A percentile compares a stretch with the other conserved stretches of the same genome.
phyloP scores from a whole-genome alignment of 2,888 invertebrate species.

The Rotaria socialis region DNA sequence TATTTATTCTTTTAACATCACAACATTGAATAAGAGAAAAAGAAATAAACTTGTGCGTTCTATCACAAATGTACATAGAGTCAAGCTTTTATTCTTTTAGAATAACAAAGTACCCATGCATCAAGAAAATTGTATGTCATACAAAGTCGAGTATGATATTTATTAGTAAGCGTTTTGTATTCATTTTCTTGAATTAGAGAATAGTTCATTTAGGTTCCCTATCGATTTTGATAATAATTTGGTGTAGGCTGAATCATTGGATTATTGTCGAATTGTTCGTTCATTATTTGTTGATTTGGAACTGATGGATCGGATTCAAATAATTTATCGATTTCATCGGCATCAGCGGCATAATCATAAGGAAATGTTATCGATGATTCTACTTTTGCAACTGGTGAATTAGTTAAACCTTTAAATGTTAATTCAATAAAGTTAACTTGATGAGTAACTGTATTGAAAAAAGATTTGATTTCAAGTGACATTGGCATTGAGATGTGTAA shows the following conservation, averaged over 20 bases:
- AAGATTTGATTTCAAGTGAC: constrained; percentile 2
- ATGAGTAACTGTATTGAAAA: constrained; percentile 23
- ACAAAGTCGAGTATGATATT: not conserved
- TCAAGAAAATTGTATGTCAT: not conserved
- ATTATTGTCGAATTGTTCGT: not conserved
- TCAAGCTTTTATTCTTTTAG: too few relatives aligned
- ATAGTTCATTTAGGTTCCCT: not conserved
- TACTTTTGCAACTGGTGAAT: not conserved
- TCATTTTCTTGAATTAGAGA: not conserved
- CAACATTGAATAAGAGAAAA: too few relatives aligned
- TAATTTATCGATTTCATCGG: not conserved
- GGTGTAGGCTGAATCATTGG: not conserved
- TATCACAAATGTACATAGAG: too few relatives aligned
- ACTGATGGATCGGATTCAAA: not conserved
- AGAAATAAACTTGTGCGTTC: too few relatives aligned
- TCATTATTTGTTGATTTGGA: not conserved
- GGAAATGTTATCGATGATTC: not conserved
- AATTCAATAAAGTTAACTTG: constrained; percentile 28
- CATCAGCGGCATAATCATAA: not conserved
- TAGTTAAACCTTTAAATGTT: not conserved
- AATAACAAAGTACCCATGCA: too few relatives aligned
- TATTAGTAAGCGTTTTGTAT: not conserved
- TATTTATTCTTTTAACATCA: too few relatives aligned
- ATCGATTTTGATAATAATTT: not conserved
- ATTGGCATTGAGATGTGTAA: not conserved